Base-by-base conservation (phyloP, 2,888 invertebrate genomes). In the Parnassius glacialis region DNA sequence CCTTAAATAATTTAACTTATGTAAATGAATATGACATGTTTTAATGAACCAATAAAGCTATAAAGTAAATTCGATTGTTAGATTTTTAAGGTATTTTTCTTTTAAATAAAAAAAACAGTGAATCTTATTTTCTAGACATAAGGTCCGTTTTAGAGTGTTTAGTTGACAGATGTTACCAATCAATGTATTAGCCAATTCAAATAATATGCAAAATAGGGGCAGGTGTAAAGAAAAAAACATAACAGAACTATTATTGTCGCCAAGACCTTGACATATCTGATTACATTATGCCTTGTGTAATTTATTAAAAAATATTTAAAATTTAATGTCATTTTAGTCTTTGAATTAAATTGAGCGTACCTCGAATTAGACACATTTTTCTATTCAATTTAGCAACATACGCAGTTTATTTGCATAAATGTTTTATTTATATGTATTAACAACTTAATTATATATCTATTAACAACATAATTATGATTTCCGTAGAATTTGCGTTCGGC, bases 201-300 rank as follows among this genome's bases (percentile, higher is more conserved):
- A 57, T 57, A 52, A 57, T 57, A 61, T 56, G 61, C 16, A 57
- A 57, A 61, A 20, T 7, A 56, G 9, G 16, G 45, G 20, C 61
- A 61, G 61, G 57, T 61, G 61, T 13, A 25, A 12, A 25, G 42
- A 12, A 12, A 41, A 16, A 52, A 52, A 41, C n/a, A 52, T 47
- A 25, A n/a, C n/a, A 0, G 0, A 52, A 20, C 42, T 42, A 9
- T 56, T 56, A 52, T 52, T 61, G 41, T 52, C 52, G n/a, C 52
- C 20, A 43, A 56, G 41, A n/a, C 52, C 61, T 61, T 57, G 47
- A 61, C 25, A 42, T 54, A 48, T 44, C 44, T 13, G 48, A 13
- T 9, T 48, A 48, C 7, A 34, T 34, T 34, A 34, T 34, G 7
- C 7, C 34, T 34, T 34, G 7, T 34, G 34, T 34, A 7, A 34